phyloP scores from a whole-genome alignment of 2,888 invertebrate genomes.

The Cosmia pyralina region DNA sequence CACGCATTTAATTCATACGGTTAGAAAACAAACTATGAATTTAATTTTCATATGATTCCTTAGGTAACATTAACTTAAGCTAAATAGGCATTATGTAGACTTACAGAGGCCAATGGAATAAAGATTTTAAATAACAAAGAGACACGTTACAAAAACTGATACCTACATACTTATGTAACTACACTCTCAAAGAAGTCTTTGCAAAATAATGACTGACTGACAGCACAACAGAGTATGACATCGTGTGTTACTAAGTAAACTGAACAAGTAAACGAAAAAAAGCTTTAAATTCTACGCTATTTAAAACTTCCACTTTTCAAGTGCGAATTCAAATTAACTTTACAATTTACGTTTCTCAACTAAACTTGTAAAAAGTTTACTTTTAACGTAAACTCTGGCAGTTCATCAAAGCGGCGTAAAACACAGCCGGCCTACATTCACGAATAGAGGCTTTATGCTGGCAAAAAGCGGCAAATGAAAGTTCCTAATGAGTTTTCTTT shows the following conservation, averaged over 20 bases:
- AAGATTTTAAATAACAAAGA: background rate
- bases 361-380: slow-evolving; percentile 28
- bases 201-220: background rate
- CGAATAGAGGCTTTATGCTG: slow-evolving; percentile 25
- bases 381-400: background rate
- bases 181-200: background rate
- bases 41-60: background rate
- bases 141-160: background rate
- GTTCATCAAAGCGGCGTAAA: slow-evolving; percentile 41
- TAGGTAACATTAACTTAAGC: background rate
- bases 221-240: background rate
- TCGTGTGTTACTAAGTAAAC: background rate
- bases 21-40: background rate
- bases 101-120: background rate
- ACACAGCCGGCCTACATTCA: slow-evolving; percentile 47
- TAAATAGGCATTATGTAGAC: no score
- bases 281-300: background rate
- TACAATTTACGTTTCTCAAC: slow-evolving; percentile 12
- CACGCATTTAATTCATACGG: slow-evolving; percentile 11
- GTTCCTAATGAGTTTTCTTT: slow-evolving; percentile 64
- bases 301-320: slow-evolving; percentile 22
- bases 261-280: background rate
- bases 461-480: slow-evolving; percentile 49
- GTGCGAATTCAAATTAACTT: slow-evolving; percentile 7
- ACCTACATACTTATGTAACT: background rate